These are phyloP conservation scores for Castor canadensis DNA, from an alignment of 2,113 vertebrate species.

Conservation along the genomic window DNA sequence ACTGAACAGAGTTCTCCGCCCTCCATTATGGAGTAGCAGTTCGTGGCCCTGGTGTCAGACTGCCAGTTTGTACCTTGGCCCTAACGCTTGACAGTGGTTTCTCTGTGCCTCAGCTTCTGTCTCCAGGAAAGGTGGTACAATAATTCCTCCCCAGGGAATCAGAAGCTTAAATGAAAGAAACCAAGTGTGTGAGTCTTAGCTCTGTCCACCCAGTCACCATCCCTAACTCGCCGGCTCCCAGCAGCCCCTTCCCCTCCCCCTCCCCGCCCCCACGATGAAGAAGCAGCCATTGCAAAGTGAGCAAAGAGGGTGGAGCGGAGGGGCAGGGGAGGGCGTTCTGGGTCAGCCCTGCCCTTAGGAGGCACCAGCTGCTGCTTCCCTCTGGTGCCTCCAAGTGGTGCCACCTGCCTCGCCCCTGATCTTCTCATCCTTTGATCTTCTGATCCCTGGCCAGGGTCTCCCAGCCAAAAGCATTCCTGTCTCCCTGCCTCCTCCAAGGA, in stretches of 20 bases:
- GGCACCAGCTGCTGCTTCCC: slow-evolving; percentile 65
- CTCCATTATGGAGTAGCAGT: rapidly evolving
- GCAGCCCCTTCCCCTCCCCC: too few species aligned
- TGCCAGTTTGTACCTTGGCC: background rate
- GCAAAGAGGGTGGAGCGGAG: background rate
- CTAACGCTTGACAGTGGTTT: background rate
- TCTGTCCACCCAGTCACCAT: background rate
- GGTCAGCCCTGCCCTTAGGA: slow-evolving; percentile 68
- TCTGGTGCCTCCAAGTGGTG: slow-evolving; percentile 46
- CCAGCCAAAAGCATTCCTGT: slow-evolving; percentile 71
- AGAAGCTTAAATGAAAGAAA: background rate
- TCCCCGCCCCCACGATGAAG: too few species aligned
- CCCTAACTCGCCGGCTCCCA: too few species aligned
- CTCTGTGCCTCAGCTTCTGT: background rate
- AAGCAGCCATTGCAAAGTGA: too few species aligned
- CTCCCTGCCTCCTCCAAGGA: slow-evolving; percentile 69
- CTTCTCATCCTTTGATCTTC: slow-evolving; percentile 71
- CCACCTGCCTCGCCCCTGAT: slow-evolving; percentile 69
- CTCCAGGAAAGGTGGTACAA: rapidly evolving
- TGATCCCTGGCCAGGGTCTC: slow-evolving; percentile 67
- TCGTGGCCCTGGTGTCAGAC: background rate
- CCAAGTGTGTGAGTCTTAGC: background rate
- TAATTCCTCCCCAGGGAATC: background rate
- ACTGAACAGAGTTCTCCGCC: background rate
- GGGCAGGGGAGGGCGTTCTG: slow-evolving; percentile 30